These are phyloP conservation scores for Cistogaster globosa DNA, from an alignment of 2,888 invertebrate genomes.

Conservation along the genomic window DNA sequence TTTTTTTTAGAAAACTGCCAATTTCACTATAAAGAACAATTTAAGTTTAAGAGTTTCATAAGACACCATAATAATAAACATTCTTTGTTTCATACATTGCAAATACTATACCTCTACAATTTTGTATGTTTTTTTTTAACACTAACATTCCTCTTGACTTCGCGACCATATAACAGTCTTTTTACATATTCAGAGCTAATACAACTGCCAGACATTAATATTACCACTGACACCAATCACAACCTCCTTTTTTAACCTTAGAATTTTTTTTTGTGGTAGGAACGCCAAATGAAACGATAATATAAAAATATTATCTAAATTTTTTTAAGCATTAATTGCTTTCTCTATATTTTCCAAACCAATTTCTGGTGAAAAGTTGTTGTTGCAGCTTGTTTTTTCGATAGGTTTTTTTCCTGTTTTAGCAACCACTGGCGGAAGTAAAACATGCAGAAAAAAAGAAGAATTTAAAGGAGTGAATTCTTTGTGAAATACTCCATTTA, in stretches of 20 bases:
- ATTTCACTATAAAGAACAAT: too few relatives aligned
- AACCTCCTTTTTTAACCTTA: background rate
- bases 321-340: constrained; percentile 46
- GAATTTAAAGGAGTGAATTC: constrained; percentile 1
- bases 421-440: background rate
- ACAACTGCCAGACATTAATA: background rate
- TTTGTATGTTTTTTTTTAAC: too few relatives aligned
- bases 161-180: too few relatives aligned
- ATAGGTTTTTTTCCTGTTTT: constrained; percentile 9
- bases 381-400: constrained; percentile 39
- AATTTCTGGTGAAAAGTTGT: constrained; percentile 57
- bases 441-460: background rate
- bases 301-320: constrained; percentile 24
- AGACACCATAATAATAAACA: too few relatives aligned
- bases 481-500: too few relatives aligned
- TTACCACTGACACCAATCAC: background rate
- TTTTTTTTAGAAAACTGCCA: too few relatives aligned
- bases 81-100: too few relatives aligned
- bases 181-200: background rate
- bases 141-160: too few relatives aligned
- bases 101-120: too few relatives aligned
- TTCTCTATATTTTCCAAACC: constrained; percentile 49
- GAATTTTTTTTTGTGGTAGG: background rate
- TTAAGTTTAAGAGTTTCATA: too few relatives aligned
- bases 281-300: constrained; percentile 6